phyloP scores from a whole-genome alignment of 2,888 invertebrate species.

The Lepeophtheirus nordmannii region DNA sequence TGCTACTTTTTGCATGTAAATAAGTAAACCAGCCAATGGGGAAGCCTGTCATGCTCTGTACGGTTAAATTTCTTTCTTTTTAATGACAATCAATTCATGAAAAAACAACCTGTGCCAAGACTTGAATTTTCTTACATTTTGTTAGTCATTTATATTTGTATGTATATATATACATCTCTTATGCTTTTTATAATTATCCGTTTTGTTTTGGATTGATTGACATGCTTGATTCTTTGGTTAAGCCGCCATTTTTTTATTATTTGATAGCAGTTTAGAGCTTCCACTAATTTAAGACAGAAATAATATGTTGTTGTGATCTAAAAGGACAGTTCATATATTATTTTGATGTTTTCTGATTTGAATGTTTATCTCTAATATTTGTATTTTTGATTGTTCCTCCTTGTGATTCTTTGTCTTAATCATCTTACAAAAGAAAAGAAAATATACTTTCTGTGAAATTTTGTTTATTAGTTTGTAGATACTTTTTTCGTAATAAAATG shows the following conservation, averaged over 20 bases:
- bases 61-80: neutral
- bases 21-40: neutral
- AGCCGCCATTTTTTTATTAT: neutral
- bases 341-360: neutral
- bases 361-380: neutral
- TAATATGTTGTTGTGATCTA: too few relatives aligned
- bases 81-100: neutral
- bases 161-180: neutral
- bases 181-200: neutral
- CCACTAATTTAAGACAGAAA: neutral
- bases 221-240: too few relatives aligned
- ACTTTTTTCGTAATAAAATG: neutral
- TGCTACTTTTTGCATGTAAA: too few relatives aligned
- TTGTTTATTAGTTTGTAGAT: neutral
- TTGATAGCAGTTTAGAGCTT: neutral
- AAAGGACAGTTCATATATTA: neutral
- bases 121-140: neutral
- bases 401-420: neutral
- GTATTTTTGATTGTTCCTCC: neutral
- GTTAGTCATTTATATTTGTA: neutral
- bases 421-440: neutral
- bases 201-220: too few relatives aligned
- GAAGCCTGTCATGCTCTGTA: too few relatives aligned
- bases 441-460: neutral
- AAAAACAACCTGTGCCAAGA: neutral